Evolutionary conservation across 1,140 invertebrate genomes (phyloP).

Genomic region (Whitmania pigra): DNA sequence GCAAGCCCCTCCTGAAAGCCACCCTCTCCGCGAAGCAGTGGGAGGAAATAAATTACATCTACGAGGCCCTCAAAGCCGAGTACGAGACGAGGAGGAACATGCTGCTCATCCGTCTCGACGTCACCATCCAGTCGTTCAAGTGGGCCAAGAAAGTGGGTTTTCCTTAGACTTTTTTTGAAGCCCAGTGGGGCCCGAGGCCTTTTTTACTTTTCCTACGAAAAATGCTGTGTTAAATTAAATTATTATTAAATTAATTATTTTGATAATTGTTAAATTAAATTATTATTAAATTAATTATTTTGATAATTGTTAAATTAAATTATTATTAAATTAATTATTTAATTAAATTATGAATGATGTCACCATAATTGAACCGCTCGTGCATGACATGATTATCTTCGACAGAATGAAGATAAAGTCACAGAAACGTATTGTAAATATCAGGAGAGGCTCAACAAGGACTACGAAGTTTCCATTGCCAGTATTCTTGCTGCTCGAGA

Average conservation of each 20-base stretch:
- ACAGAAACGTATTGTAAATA: not conserved
- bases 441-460: not conserved
- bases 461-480: not conserved
- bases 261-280: too few relatives aligned
- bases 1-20: conserved; percentile 64
- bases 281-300: too few relatives aligned
- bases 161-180: too few relatives aligned
- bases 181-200: conserved; percentile 13
- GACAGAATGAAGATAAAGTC: not conserved
- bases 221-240: too few relatives aligned
- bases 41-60: conserved; percentile 56
- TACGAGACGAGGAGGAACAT: conserved; percentile 71
- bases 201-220: not conserved
- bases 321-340: too few relatives aligned
- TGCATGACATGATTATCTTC: too few relatives aligned
- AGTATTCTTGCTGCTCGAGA: not conserved
- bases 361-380: too few relatives aligned
- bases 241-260: too few relatives aligned
- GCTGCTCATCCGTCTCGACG: conserved; percentile 76
- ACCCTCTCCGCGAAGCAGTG: conserved; percentile 66
- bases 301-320: too few relatives aligned
- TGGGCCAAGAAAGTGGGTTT: conserved; percentile 61
- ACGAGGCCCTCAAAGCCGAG: conserved; percentile 62
- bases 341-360: too few relatives aligned
- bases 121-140: conserved; percentile 81